Evolutionary conservation across 2,888 invertebrate species (phyloP), one percentile per base, ranked within the genome.

Genomic region (Lamellibrachia columna): DNA sequence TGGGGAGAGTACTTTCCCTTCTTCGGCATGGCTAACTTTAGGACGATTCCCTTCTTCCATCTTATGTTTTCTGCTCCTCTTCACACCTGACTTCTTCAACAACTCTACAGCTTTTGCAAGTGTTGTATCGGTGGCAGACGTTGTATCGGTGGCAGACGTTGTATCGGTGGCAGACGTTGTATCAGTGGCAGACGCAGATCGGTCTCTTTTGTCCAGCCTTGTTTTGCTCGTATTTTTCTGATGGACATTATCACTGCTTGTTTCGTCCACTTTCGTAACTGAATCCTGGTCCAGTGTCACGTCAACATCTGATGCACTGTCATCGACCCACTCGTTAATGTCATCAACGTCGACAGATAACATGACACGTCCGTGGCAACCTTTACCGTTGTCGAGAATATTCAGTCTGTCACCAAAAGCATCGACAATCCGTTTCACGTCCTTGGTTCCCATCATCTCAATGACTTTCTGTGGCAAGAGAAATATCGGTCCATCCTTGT

Each of bases 341-440:
- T 75, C 75, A 15, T 75, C 22, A 75, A 75, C 22, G 75, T 75
- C 75, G 75, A 75, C 22, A 22, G 75, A 75, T 75, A 75, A 22
- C 22, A 75, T 75, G 75, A 75, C 75, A 75, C 75, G 75, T 75
- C 75, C 75, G 22, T 75, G 75, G n/a, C 75, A 75, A 75, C 75
- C 75, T 40, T 40, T 40, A n/a, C 22, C 75, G n/a, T 3, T n/a
- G 22, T 75, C 75, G 15, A 75, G 75, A 75, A 75, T 75, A 75
- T 15, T 75, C 75, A 75, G 75, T n/a, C 75, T 75, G 15, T 75
- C 75, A 22, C 75, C 75, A 22, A 22, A 75, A 75, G 75, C 75
- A 15, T 75, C 22, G 22, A 75, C 75, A 22, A 75, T 75, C 75
- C 15, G 75, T n/a, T 75, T 22, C 75, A 75, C 75, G 75, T 75